Base-by-base conservation (phyloP, 2,888 invertebrate species). In the Dromius quadrimaculatus region DNA sequence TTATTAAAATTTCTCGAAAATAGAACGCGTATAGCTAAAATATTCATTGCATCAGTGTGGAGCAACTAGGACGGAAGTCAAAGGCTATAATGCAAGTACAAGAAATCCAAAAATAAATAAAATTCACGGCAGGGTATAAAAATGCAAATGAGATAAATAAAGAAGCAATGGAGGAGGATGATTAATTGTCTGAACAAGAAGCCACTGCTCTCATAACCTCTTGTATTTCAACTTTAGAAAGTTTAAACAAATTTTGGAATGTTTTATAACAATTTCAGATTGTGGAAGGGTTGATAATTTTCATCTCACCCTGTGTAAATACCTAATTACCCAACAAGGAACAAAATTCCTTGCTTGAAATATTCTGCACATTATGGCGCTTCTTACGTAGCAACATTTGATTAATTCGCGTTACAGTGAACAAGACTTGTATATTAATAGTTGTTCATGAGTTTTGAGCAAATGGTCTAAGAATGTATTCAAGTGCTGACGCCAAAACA, bases 81-180 rank as follows among this genome's bases (percentile, higher is more conserved):
- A 54, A 54, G 50, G 28, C 9, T 23, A 54, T 54, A 54, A 54
- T 54, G 50, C 50, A 54, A 28, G 50, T 54, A 28, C 50, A 47
- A 47, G 47, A 23, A 47, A 23, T 23, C 50, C 50, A 54, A 54
- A 54, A 54, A 54, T 54, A 54, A 54, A 47, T 47, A 47, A 64
- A 32, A 15, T n/a, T 32, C 47, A 47, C 50, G 15, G 43, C 32
- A 50, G 65, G 28, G 65, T 50, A 65, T 65, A 65, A 65, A 65
- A 65, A 65, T 65, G 65, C 65, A 65, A 65, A 65, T 65, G 50
- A 65, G 65, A 65, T 65, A 65, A 65, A 65, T 65, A 65, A 47
- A 50, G 65, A 65, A 50, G 65, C 50, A 41, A 41, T 61, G 20
- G 38, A 22, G 41, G 11, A 38, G 61, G 50, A 65, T 65, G 65